These are phyloP conservation scores for Xylocampa areola DNA, from an alignment of 2,888 invertebrate species.

Conservation along the genomic window DNA sequence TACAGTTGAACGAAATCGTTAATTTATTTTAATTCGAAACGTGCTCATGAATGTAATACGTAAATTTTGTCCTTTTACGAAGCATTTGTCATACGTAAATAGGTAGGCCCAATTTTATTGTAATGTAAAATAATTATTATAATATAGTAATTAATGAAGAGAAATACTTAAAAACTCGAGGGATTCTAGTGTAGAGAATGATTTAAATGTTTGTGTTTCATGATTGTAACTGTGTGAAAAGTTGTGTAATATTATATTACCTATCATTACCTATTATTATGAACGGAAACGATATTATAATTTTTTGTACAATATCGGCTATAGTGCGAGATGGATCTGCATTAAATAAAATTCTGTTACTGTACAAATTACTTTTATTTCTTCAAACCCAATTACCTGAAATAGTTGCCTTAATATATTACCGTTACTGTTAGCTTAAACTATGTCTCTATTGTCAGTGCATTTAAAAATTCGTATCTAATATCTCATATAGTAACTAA, in stretches of 20 bases:
- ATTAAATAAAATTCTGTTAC: conserved; percentile 90
- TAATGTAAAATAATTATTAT: conserved; percentile 86
- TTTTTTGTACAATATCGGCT: conserved; percentile 90
- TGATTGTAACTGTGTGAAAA: conserved; percentile 87
- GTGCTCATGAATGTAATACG: conserved; percentile 86
- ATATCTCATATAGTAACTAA: too few relatives aligned
- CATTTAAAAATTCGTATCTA: too few relatives aligned
- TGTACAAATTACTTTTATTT: conserved; percentile 77
- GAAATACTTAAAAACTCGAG: conserved; percentile 85
- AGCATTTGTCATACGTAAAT: conserved; percentile 88
- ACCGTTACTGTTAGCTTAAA: too few relatives aligned
- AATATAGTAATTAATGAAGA: conserved; percentile 83
- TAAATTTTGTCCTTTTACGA: conserved; percentile 82
- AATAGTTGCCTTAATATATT: conserved; percentile 2
- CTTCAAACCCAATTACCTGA: conserved; percentile 15
- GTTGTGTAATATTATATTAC: conserved; percentile 85
- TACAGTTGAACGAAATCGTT: conserved; percentile 71
- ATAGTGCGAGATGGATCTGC: conserved; percentile 87
- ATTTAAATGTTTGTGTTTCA: conserved; percentile 88
- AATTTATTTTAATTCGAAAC: conserved; percentile 81
- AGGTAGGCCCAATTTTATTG: conserved; percentile 89
- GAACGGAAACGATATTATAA: conserved; percentile 83
- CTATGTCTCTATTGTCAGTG: too few relatives aligned
- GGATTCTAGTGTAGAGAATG: conserved; percentile 83
- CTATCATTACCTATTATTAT: conserved; percentile 78